Base-by-base conservation (phyloP, 2,797 vertebrate genomes). In the Cygnus olor region DNA sequence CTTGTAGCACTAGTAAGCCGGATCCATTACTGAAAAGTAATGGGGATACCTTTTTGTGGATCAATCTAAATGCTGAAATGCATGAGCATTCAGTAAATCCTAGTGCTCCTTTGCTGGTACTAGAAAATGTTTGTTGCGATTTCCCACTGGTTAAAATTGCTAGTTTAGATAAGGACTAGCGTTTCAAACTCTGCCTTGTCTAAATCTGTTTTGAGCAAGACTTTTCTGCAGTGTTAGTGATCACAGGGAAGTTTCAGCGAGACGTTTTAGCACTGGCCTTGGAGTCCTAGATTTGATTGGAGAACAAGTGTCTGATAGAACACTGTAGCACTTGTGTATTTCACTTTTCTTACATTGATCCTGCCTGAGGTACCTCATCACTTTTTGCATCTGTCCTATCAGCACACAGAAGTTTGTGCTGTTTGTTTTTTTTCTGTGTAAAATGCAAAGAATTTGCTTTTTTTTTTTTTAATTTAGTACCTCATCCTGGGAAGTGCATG, bases 401-500 rank as follows among this genome's bases (percentile, higher is more conserved):
- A 95, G 65, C 47, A 7, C 85, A 82, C 82, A 60, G 51, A 93
- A 71, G 63, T 96, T 96, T 91, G 24, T 17, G 94, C n/a, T 36
- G 36, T 36, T 38, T 36, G 7, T 90, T 81, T 53, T 93, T 90
- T 83, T 40, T 80, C 80, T 91, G 65, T 96, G 79, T 90, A 96
- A 97, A 97, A 97, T 96, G 93, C 96, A 74, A 98, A 98, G 97
- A 96, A 94, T 96, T 56, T 98, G 95, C 95, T 96, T 90, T 96
- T 91, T 94, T 96, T 90, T 96, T 91, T 94, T 96, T 98, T 92
- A 34, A 96, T 98, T 57, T 98, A 99, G 99, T 99, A 70, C 98
- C 98, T 98, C 99, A 99, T 97, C 99, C 99, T 92, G 99, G 99
- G 96, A 99, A 99, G 98, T 99, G 99, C 98, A 98, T 99, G 98